Evolutionary conservation across 1,140 invertebrate genomes (phyloP).

Genomic region (Condylostylus longicornis): DNA sequence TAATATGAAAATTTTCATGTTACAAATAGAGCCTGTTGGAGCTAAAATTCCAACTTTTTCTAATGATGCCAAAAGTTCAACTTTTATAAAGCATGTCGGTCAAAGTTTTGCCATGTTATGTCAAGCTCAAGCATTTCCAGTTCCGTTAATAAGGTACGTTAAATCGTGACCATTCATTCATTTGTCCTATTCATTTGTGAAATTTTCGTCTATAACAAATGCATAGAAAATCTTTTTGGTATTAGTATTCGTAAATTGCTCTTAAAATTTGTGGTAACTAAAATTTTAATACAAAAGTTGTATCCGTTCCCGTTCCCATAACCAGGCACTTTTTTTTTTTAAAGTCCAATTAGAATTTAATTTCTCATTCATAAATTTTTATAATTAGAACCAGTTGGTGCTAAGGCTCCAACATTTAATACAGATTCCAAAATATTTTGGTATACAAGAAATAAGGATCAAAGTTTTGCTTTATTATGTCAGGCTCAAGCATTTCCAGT

Average conservation of each 20-base stretch:
- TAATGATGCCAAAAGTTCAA: constrained; percentile 49
- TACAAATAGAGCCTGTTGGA: constrained; percentile 47
- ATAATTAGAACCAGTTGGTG: constrained; percentile 46
- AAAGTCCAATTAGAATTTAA: too few species aligned
- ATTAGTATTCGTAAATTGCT: too few species aligned
- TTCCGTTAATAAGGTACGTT: constrained; percentile 57
- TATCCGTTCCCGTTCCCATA: constrained; percentile 48
- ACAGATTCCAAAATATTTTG: constrained; percentile 39
- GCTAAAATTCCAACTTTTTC: constrained; percentile 52
- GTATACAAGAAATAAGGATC: constrained; percentile 30
- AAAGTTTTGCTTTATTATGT: constrained; percentile 44
- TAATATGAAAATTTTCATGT: too few species aligned
- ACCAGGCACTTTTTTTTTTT: constrained; percentile 46
- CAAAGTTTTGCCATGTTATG: constrained; percentile 51
- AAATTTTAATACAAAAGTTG: too few species aligned
- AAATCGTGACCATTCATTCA: not conserved
- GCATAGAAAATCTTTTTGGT: too few species aligned
- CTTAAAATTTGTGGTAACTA: too few species aligned
- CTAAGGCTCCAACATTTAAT: constrained; percentile 45
- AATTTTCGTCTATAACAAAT: too few species aligned
- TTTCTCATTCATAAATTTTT: not conserved
- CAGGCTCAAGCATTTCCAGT: constrained; percentile 60
- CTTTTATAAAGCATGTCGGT: constrained; percentile 37
- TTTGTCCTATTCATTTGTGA: not conserved
- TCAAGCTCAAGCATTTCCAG: constrained; percentile 56